Percentiles rank a stretch among this genome's conserved stretches.
Conservation (phyloP, 2,888 invertebrate genomes). For the Hetaerina titia region DNA sequence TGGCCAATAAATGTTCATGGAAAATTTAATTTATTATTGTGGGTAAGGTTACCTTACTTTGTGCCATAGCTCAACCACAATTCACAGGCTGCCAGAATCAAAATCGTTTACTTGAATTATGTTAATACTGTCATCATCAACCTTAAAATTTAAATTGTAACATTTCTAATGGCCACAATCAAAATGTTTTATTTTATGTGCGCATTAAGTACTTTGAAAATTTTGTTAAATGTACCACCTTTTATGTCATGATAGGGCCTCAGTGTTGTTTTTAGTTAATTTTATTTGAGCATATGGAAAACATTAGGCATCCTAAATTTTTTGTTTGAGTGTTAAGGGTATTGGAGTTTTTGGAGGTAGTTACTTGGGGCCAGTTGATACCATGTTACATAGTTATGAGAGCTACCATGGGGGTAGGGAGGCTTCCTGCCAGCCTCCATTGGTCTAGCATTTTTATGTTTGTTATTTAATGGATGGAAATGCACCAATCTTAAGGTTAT, state of each 20-base stretch:
- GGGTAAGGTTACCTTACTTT: constrained; percentile 60
- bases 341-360: constrained; percentile 52
- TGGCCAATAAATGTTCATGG: constrained; percentile 50
- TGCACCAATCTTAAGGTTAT: constrained; percentile 53
- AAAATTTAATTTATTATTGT: constrained; percentile 58
- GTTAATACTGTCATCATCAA: not conserved
- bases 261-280: constrained; percentile 49
- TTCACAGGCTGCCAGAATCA: constrained; percentile 40
- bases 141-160: not conserved
- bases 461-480: constrained; percentile 55
- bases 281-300: constrained; percentile 33
- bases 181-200: constrained; percentile 28
- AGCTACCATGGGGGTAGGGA: constrained; percentile 47
- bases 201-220: not conserved
- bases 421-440: not conserved
- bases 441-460: constrained; percentile 49
- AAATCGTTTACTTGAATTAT: not conserved
- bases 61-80: constrained; percentile 60
- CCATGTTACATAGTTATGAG: constrained; percentile 55
- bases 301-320: not conserved
- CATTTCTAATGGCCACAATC: not conserved
- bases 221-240: not conserved
- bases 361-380: constrained; percentile 58
- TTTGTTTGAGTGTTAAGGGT: constrained; percentile 50
- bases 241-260: constrained; percentile 7